Percentiles rank a stretch among this genome's conserved stretches.
Evolutionary conservation across 2,797 vertebrate species (phyloP).

Genomic region (Salmo trutta): DNA sequence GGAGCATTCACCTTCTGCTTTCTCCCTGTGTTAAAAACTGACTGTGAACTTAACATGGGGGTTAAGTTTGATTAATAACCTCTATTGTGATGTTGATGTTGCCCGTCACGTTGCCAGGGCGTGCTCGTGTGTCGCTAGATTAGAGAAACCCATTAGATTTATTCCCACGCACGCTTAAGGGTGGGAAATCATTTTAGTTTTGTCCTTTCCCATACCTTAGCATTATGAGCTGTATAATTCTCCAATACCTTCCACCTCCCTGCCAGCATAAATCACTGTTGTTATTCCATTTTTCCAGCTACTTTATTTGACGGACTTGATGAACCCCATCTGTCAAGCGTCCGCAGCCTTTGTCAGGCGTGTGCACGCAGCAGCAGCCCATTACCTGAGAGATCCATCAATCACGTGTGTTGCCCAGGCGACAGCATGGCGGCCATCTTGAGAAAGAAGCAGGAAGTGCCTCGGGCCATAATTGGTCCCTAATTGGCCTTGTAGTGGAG

Average conservation of each 20-base stretch:
- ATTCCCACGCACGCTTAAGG: not conserved
- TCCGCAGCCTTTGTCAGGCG: not conserved
- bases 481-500: not conserved
- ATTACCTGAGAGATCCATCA: slow-evolving; percentile 26
- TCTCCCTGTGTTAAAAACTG: slow-evolving; percentile 26
- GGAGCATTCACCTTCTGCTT: slow-evolving; percentile 28
- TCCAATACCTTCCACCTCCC: slow-evolving; percentile 24
- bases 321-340: slow-evolving; percentile 27
- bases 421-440: slow-evolving; percentile 16
- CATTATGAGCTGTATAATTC: slow-evolving; percentile 17
- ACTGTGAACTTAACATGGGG: not conserved
- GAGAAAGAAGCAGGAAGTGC: slow-evolving; percentile 36
- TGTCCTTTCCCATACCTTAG: slow-evolving; percentile 7
- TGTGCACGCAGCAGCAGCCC: slow-evolving; percentile 19
- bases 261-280: slow-evolving; percentile 48
- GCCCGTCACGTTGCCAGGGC: not conserved
- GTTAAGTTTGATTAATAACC: slow-evolving; percentile 28
- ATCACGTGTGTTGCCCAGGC: slow-evolving; percentile 39
- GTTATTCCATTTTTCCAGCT: slow-evolving; percentile 31
- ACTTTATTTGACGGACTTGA: slow-evolving; percentile 44
- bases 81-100: slow-evolving; percentile 12
- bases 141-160: not conserved
- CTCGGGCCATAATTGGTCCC: not conserved
- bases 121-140: slow-evolving; percentile 2
- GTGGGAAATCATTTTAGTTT: slow-evolving; percentile 9